A percentile compares a stretch with the other conserved stretches of the same genome.
Conservation (phyloP, 1,140 invertebrate genomes). For the Drepana arcuata region DNA sequence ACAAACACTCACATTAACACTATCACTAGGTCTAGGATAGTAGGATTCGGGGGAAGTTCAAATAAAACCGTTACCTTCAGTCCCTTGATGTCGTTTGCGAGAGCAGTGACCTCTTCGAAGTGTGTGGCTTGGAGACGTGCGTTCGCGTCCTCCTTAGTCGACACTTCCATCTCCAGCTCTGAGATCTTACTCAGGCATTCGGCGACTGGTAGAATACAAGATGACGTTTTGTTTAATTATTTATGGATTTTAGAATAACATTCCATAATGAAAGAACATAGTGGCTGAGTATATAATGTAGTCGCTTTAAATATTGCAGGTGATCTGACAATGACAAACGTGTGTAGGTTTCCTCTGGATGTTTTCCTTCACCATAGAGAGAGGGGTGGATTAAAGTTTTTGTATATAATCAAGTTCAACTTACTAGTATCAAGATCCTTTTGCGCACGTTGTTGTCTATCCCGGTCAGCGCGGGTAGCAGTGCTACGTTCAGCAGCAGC, state of each 20-base stretch:
- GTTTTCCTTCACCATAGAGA: too few relatives aligned
- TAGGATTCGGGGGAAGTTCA: too few relatives aligned
- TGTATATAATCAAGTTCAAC: too few relatives aligned
- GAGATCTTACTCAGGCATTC: constrained; percentile 70
- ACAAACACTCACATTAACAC: too few relatives aligned
- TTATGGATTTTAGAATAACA: too few relatives aligned
- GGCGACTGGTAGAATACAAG: constrained; percentile 45
- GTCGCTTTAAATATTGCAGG: too few relatives aligned
- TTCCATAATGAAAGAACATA: too few relatives aligned
- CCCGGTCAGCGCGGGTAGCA: constrained; percentile 54
- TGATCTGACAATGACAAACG: too few relatives aligned
- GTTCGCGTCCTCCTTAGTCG: constrained; percentile 58
- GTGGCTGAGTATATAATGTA: too few relatives aligned
- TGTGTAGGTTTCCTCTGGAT: too few relatives aligned
- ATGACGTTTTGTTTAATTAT: neutral
- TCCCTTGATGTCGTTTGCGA: constrained; percentile 57
- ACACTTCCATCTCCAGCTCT: constrained; percentile 65
- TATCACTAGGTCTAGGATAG: too few relatives aligned
- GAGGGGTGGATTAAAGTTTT: too few relatives aligned
- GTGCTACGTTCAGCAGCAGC: constrained; percentile 57
- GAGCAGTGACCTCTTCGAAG: constrained; percentile 45
- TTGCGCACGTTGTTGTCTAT: constrained; percentile 56
- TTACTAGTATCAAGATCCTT: constrained; percentile 66
- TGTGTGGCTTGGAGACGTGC: constrained; percentile 52
- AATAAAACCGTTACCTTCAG: constrained; percentile 64